Evolutionary conservation across 2,888 invertebrate species (phyloP).

Genomic region (Anodontia alba): DNA sequence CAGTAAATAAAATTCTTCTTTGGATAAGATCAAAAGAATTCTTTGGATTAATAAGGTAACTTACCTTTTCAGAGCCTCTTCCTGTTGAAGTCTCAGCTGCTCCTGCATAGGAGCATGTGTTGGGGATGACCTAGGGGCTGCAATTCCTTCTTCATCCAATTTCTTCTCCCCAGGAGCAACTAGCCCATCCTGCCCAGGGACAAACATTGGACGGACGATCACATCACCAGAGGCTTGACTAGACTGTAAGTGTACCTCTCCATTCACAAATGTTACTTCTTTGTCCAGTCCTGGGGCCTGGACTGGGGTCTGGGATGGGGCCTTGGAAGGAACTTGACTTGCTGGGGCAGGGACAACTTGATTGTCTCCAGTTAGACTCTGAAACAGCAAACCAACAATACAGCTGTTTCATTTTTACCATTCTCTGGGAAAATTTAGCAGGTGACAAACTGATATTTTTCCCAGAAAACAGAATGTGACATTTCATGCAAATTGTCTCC

Average conservation of each 20-base stretch:
- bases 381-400: background rate
- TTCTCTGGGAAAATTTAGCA: too few species aligned
- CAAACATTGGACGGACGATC: background rate
- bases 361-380: constrained; percentile 48
- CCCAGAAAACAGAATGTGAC: too few species aligned
- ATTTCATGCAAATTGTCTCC: too few species aligned
- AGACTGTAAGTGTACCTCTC: constrained; percentile 54
- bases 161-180: background rate
- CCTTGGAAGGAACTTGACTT: constrained; percentile 43
- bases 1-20: too few species aligned
- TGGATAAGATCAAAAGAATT: too few species aligned
- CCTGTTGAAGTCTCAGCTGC: constrained; percentile 70
- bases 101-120: constrained; percentile 66
- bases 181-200: constrained; percentile 13
- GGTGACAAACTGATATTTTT: too few species aligned
- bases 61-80: constrained; percentile 86
- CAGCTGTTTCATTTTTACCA: background rate
- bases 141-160: constrained; percentile 31
- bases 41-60: too few species aligned
- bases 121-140: constrained; percentile 68
- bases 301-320: constrained; percentile 33
- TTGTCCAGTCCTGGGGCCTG: constrained; percentile 53
- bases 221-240: constrained; percentile 33
- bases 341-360: constrained; percentile 21
- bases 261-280: constrained; percentile 57